Evolutionary conservation across 2,113 vertebrate genomes (phyloP).

Genomic region (Lonchura striata): DNA sequence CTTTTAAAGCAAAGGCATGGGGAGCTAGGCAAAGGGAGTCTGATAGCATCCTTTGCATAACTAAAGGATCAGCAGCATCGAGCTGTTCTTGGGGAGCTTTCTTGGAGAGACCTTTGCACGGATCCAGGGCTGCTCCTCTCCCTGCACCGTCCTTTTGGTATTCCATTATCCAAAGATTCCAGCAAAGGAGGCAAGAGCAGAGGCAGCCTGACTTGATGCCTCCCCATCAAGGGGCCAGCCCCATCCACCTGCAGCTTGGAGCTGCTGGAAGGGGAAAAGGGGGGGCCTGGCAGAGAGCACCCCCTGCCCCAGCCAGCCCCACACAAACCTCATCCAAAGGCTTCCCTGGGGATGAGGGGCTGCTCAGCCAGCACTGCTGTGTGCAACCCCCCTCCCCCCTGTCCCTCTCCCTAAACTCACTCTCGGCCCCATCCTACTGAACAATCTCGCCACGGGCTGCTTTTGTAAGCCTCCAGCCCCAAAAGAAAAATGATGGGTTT

Average conservation of each 20-base stretch:
- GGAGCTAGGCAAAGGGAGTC: not conserved
- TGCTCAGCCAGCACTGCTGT: not conserved
- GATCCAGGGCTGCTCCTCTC: not conserved
- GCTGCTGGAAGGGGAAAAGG: not conserved
- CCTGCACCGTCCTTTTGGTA: not conserved
- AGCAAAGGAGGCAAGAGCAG: not conserved
- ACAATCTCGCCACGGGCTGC: conserved; percentile 49
- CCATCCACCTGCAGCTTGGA: not conserved
- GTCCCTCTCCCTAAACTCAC: not conserved
- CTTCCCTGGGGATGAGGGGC: not conserved
- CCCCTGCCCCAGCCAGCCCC: not conserved
- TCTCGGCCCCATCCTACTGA: not conserved
- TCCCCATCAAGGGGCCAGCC: fast-evolving
- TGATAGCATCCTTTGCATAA: not conserved
- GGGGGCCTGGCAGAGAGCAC: not conserved
- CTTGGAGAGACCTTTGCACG: not conserved
- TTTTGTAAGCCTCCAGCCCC: conserved; percentile 54
- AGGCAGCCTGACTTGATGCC: fast-evolving
- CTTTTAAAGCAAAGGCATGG: not conserved
- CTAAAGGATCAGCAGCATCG: fast-evolving
- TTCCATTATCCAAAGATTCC: not conserved
- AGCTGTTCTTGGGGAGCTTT: not conserved
- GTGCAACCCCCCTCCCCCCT: not conserved
- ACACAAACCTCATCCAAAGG: not conserved
- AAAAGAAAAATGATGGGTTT: conserved; percentile 73